Percentiles rank a stretch among this genome's conserved stretches.
These are phyloP conservation scores for Axis porcinus DNA, from an alignment of 2,113 vertebrate species.

Conservation along the genomic window DNA sequence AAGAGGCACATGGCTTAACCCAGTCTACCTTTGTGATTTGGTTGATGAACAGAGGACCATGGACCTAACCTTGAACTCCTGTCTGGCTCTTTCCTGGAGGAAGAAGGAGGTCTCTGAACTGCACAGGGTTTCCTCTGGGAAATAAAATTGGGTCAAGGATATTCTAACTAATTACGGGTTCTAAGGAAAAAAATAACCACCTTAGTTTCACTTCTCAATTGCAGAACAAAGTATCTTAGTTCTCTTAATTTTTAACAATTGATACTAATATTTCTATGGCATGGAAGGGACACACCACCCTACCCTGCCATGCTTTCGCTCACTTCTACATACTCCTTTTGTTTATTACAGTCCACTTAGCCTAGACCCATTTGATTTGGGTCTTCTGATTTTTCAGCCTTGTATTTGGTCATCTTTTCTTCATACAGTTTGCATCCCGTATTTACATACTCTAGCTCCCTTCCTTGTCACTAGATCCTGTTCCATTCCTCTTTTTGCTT, in stretches of 20 bases:
- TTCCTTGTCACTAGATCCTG: background rate
- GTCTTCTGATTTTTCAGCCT: background rate
- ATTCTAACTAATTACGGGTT: background rate
- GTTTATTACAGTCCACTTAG: background rate
- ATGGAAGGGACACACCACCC: background rate
- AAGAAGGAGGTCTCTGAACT: background rate
- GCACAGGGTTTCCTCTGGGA: background rate
- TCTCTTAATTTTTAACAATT: background rate
- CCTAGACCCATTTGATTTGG: background rate
- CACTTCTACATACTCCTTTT: background rate
- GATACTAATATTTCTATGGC: background rate
- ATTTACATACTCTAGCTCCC: background rate
- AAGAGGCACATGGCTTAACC: background rate
- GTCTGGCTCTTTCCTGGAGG: background rate
- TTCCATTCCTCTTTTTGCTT: background rate
- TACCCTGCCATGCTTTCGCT: rapidly evolving
- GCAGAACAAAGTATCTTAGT: background rate
- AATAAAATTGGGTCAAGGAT: background rate
- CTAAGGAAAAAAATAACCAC: background rate
- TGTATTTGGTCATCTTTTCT: background rate
- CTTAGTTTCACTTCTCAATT: background rate
- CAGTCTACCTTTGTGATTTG: background rate
- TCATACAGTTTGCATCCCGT: background rate
- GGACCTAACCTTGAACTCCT: background rate
- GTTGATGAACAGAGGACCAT: background rate